Base-by-base conservation (phyloP, 2,113 vertebrate genomes). In the Elephantulus edwardii region DNA sequence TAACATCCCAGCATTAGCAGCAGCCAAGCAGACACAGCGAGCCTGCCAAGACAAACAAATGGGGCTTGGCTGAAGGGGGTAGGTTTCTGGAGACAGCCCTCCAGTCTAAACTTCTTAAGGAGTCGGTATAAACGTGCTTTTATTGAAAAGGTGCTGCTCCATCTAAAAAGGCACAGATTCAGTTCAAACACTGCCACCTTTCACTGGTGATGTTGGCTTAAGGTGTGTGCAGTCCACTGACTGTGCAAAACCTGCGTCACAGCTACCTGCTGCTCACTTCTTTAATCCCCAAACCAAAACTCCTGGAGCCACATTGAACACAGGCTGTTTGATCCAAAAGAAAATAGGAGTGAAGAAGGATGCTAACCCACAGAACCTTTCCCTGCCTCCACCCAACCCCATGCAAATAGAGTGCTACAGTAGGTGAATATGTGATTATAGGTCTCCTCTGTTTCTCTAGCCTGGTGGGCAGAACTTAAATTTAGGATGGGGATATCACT, bases 11-110 rank as follows among this genome's bases (percentile, higher is more conserved):
- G 97, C 97, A 97, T 98, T 97, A 93, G 97, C 96, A 91, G 91
- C 54, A 22, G 98, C 98, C 97, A 97, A 97, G 98, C 98, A 99
- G 99, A 99, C 98, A 97, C 95, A 88, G 86, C 92, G n/a, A 30
- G 12, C 60, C 95, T 96, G 99, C 99, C 99, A 99, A 99, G 95
- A 97, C 98, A 98, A 99, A 99, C 98, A 99, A 95, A 94, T 96
- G 98, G 98, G 98, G 97, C 97, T 98, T 94, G 98, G 98, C 98
- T 96, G 96, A 96, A 97, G 95, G 97, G 98, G 94, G 92, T 97
- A 96, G 97, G 97, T 95, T 98, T 97, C 97, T 97, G 98, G 97
- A 98, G 98, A 98, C 98, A 97, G 97, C 96, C 97, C 97, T 98
- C 97, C 98, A 98, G 98, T 98, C 97, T 98, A 96, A 98, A 98